Conservation (phyloP, 2,888 invertebrate species). For the Marronus borbonicus region DNA sequence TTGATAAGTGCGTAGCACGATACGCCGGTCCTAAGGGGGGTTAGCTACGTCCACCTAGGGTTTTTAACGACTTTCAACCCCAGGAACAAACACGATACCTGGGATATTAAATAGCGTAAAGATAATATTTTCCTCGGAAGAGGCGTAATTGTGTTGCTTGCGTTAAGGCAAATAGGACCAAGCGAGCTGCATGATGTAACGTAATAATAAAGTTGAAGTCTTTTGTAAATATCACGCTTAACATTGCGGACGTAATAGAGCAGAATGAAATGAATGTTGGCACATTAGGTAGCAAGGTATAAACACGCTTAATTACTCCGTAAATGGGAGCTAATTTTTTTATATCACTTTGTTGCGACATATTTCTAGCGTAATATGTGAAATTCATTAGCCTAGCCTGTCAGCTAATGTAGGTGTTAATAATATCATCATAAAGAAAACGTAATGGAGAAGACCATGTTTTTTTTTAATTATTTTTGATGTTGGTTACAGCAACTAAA, state of each 20-base stretch:
- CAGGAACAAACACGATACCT: not conserved
- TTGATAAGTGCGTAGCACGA: too few species aligned
- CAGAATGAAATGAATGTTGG: not conserved
- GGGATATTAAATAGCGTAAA: slow-evolving; percentile 1
- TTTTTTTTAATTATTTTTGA: too few species aligned
- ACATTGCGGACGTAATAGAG: not conserved
- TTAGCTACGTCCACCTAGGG: not conserved
- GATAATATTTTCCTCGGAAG: not conserved
- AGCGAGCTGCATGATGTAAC: not conserved
- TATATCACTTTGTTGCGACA: not conserved
- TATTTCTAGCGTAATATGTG: too few species aligned
- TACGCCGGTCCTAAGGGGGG: too few species aligned
- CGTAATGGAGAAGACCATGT: too few species aligned
- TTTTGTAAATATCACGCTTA: slow-evolving; percentile 5
- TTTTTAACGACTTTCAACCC: not conserved
- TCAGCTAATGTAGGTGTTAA: too few species aligned
- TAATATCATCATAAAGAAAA: too few species aligned
- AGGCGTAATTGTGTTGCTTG: not conserved
- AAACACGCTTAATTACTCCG: not conserved
- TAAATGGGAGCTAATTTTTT: not conserved
- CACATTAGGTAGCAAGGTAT: not conserved
- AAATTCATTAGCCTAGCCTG: too few species aligned
- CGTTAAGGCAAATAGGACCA: not conserved
- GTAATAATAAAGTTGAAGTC: slow-evolving; percentile 2
- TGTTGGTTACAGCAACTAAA: too few species aligned